Evolutionary conservation across 2,797 vertebrate genomes (phyloP).

Genomic region (Labeo calbasu): DNA sequence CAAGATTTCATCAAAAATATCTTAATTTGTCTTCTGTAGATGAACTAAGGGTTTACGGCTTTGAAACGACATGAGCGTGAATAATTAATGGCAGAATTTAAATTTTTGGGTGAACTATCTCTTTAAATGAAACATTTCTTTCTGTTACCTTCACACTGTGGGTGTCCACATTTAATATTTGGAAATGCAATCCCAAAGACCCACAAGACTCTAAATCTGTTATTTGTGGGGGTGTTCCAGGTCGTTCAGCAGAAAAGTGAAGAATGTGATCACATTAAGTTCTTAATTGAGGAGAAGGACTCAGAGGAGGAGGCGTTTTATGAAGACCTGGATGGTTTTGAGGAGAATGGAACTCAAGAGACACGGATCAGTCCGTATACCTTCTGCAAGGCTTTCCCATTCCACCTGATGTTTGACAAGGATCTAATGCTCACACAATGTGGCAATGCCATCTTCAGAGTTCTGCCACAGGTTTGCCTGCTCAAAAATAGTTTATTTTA

Average conservation of each 20-base stretch:
- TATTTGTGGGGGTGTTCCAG: conserved; percentile 68
- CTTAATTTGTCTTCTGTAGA: no score
- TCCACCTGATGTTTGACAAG: conserved; percentile 98
- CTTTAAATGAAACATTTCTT: not conserved
- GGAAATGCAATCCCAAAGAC: not conserved
- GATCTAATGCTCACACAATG: conserved; percentile 95
- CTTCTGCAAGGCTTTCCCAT: conserved; percentile 99
- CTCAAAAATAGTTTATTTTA: conserved; percentile 9
- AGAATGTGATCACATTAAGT: conserved; percentile 97
- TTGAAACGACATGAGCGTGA: no score
- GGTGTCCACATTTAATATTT: not conserved
- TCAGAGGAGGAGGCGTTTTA: conserved; percentile 96
- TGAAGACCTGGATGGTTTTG: conserved; percentile 95
- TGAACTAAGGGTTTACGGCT: no score
- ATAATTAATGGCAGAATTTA: no score
- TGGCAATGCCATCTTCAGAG: conserved; percentile 96
- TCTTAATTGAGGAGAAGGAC: conserved; percentile 98
- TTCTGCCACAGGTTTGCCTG: conserved; percentile 90
- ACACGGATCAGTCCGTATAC: conserved; percentile 98
- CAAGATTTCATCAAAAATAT: no score
- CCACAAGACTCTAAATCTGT: not conserved
- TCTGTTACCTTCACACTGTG: not conserved
- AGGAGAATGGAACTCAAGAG: conserved; percentile 97
- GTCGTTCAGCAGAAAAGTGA: conserved; percentile 96
- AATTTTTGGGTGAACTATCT: no score